Evolutionary conservation across 2,888 invertebrate genomes (phyloP), one percentile per base, ranked within the genome.

Genomic region (Ryuthela nishihirai): DNA sequence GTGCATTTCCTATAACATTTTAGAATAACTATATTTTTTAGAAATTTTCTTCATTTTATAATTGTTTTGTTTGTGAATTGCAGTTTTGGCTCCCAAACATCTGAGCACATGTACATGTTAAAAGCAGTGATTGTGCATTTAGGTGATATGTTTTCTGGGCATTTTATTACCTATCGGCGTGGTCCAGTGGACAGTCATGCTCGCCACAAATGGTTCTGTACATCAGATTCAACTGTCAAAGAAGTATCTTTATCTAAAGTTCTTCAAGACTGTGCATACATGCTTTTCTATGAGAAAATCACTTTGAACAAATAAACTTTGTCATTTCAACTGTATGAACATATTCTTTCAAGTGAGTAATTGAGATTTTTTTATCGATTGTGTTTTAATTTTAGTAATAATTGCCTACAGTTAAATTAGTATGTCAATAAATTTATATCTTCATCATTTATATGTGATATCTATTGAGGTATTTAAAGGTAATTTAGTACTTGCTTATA

Each of bases 141-240:
- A 64, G 95, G 95, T 2, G 87, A 88, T 42, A 88, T 88, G 9
- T 83, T 87, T 72, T 86, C 88, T 41, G 97, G 97, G 1, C 97
- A 97, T 80, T 97, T 94, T 79, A 86, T 94, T 60, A 93, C 94
- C 40, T 95, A 92, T 75, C 80, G 95, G 59, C 81, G 91, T 26
- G 72, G 76, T 73, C 72, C 75, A 2, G 60, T 69, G 2, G 56
- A 69, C 36, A 68, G 68, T 32, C 67, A 41, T 67, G 67, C 67
- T 68, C 59, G 67, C 67, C 63, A 32, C 72, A 86, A 85, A 64
- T 92, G 92, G 92, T 87, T 85, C 76, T 87, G 85, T 73, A 87
- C 88, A 0, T 91, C 91, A 0, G 92, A 93, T 75, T 83, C 86
- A 3, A 80, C 85, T 62, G 91, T 95, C 9, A 83, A 86, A 67